A percentile compares a stretch with the other conserved stretches of the same genome.
Evolutionary conservation across 2,888 invertebrate genomes (phyloP).

Genomic region (Perdita meconis): DNA sequence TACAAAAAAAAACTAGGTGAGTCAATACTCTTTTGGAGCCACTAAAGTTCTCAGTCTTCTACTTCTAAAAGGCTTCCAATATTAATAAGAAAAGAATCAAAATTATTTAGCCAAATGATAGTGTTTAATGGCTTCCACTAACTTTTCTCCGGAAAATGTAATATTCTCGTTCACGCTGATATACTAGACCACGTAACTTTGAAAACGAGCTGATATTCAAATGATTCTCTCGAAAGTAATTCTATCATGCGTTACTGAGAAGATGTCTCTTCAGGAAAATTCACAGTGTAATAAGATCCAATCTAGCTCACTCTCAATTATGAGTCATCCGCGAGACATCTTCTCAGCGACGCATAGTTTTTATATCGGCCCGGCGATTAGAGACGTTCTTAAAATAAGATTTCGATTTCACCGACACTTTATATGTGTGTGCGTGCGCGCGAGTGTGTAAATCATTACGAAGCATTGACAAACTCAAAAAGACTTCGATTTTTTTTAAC

Average conservation of each 20-base stretch:
- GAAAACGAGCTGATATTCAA: not conserved
- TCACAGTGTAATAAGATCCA: too few relatives aligned
- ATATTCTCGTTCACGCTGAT: conserved; percentile 27
- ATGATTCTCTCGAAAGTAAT: conserved; percentile 14
- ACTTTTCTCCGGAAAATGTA: conserved; percentile 1
- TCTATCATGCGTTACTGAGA: too few relatives aligned
- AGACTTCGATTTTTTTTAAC: not conserved
- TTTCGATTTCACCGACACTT: conserved; percentile 4
- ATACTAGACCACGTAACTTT: conserved; percentile 20
- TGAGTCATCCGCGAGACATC: too few relatives aligned
- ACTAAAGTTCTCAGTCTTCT: too few relatives aligned
- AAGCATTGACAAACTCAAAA: too few relatives aligned
- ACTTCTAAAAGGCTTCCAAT: not conserved
- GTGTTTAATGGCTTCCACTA: not conserved
- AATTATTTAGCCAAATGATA: too few relatives aligned
- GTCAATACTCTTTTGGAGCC: too few relatives aligned
- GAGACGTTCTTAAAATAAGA: conserved; percentile 10
- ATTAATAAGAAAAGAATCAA: not conserved
- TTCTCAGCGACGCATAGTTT: too few relatives aligned
- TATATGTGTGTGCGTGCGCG: not conserved
- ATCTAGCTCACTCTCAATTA: too few relatives aligned
- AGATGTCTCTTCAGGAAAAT: too few relatives aligned
- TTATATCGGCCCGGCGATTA: conserved; percentile 23
- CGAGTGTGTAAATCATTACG: not conserved
- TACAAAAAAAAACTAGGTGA: too few relatives aligned